Base-by-base conservation (phyloP, 2,797 vertebrate genomes). In the Ceryle rudis region DNA sequence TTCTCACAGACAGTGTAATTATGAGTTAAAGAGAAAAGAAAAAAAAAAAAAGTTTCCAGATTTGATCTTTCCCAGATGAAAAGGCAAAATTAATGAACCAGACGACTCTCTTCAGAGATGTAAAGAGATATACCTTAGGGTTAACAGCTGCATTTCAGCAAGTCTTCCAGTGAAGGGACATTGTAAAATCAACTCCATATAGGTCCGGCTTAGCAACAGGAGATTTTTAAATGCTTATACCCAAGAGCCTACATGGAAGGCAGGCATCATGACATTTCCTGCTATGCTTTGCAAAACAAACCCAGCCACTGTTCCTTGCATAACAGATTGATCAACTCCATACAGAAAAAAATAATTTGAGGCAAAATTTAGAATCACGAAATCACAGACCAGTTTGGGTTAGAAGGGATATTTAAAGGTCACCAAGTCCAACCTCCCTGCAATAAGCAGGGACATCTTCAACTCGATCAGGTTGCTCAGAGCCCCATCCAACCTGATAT, bases 51-150 rank as follows among this genome's bases (percentile, higher is more conserved):
- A 23, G 57, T 80, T 93, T 89, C 82, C 88, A 95, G 86, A 31
- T 95, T 96, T 97, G 95, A 95, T 96, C 92, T 93, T 95, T 94
- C 93, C 81, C 86, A 91, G 96, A 91, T 86, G 86, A 97, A 97
- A 95, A 62, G 85, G 66, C 80, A 92, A 89, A 95, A 96, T 94
- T 93, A 96, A 96, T 62, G 86, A 93, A 86, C 28, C 52, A 57
- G 19, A 42, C 52, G 82, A 51, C 83, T 82, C 86, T 95, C 87
- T 69, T 94, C 64, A 85, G 88, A 77, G 87, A 57, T 81, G 61
- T 86, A 87, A 93, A 69, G 71, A 95, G 87, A 90, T 90, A 81
- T 10, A 74, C 89, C 73, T 65, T 71, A 55, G 92, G 42, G 69
- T 86, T 96, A 97, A 78, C 74, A 95, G 87, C 92, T 94, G 90